phyloP scores from a whole-genome alignment of 2,888 invertebrate genomes.

The Tipula helvola region DNA sequence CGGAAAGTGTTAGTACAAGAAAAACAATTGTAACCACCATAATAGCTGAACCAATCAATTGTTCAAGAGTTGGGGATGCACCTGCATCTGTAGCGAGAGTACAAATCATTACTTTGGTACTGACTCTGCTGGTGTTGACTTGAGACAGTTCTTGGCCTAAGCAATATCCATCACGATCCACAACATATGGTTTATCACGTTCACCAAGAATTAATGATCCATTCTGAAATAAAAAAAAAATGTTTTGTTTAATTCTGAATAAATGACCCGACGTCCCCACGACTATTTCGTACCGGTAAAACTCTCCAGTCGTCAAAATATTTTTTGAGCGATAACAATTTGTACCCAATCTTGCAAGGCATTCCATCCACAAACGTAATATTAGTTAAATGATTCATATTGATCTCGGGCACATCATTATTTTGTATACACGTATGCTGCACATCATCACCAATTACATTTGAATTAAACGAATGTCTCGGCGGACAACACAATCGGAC shows the following conservation, averaged over 20 bases:
- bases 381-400: not conserved
- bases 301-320: not conserved
- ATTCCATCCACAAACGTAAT: not conserved
- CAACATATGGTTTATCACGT: not conserved
- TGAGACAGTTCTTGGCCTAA: not conserved
- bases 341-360: not conserved
- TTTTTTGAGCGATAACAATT: not conserved
- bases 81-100: not conserved
- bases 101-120: not conserved
- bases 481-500: not conserved
- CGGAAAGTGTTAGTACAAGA: constrained; percentile 53
- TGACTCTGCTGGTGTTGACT: not conserved
- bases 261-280: not conserved
- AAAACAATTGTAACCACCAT: constrained; percentile 62
- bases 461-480: not conserved
- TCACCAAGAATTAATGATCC: not conserved
- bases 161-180: not conserved
- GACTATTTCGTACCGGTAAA: not conserved
- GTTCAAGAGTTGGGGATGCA: not conserved
- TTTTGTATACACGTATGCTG: not conserved
- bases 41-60: constrained; percentile 36
- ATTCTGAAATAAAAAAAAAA: not conserved
- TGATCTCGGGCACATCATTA: not conserved
- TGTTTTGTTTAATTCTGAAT: not conserved
- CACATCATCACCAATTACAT: not conserved